Evolutionary conservation across 2,113 vertebrate species (phyloP).

Genomic region (Tetrao urogallus): DNA sequence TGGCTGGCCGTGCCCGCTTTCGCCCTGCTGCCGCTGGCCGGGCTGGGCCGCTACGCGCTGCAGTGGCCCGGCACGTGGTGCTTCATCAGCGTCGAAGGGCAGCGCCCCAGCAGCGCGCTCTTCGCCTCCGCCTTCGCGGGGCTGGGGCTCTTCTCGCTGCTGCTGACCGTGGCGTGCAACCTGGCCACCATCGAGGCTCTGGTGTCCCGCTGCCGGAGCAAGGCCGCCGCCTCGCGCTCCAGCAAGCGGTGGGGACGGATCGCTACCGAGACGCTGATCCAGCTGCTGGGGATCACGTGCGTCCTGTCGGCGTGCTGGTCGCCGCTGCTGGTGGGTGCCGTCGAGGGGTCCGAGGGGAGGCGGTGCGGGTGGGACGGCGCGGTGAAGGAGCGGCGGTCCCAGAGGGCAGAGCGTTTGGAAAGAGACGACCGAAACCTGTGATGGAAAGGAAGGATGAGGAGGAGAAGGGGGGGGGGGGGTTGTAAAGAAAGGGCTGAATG

Average conservation of each 20-base stretch:
- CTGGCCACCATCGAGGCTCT: slow-evolving; percentile 89
- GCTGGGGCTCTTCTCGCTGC: slow-evolving; percentile 87
- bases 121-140: slow-evolving; percentile 89
- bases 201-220: slow-evolving; percentile 85
- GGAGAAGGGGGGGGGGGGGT: too few species aligned
- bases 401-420: fast-evolving
- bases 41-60: slow-evolving; percentile 86
- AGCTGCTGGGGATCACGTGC: slow-evolving; percentile 95
- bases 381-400: not conserved
- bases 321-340: slow-evolving; percentile 90
- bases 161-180: slow-evolving; percentile 89
- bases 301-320: slow-evolving; percentile 94
- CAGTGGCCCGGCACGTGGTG: slow-evolving; percentile 99
- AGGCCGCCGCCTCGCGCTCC: slow-evolving; percentile 75
- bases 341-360: not conserved
- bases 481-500: fast-evolving
- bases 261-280: slow-evolving; percentile 91
- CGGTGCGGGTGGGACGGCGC: fast-evolving
- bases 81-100: slow-evolving; percentile 83
- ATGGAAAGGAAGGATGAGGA: too few species aligned
- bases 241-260: slow-evolving; percentile 91
- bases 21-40: slow-evolving; percentile 87
- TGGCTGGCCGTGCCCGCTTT: slow-evolving; percentile 84
- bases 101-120: slow-evolving; percentile 76
- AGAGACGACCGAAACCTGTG: not conserved